phyloP scores from a whole-genome alignment of 2,797 vertebrate genomes.

The Allobates femoralis region DNA sequence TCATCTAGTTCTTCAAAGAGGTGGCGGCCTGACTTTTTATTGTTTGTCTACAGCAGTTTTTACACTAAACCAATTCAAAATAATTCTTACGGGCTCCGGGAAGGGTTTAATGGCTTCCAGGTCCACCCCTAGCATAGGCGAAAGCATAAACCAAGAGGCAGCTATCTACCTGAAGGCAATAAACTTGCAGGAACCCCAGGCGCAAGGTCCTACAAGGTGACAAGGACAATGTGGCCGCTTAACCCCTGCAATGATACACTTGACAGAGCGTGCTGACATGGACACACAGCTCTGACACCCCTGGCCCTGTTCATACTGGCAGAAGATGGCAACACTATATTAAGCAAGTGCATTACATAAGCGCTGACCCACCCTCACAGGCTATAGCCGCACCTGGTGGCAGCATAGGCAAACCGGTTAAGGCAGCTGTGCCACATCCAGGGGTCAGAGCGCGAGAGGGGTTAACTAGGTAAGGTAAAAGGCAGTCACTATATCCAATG shows the following conservation, averaged over 20 bases:
- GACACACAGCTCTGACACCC: background rate
- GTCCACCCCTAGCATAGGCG: background rate
- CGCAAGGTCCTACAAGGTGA: conserved; percentile 52
- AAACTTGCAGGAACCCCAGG: background rate
- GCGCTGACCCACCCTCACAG: background rate
- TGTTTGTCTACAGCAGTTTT: background rate
- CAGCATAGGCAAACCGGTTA: conserved; percentile 44
- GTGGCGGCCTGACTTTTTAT: too few relatives aligned
- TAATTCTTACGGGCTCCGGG: background rate
- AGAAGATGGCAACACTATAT: background rate
- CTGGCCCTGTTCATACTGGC: background rate
- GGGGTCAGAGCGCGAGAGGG: background rate
- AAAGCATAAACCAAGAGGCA: background rate
- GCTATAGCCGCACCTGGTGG: conserved; percentile 11
- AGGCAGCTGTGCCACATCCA: conserved; percentile 46
- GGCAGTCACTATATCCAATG: too few relatives aligned
- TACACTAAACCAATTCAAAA: background rate
- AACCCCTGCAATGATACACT: background rate
- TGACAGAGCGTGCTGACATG: background rate
- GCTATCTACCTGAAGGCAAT: conserved; percentile 16
- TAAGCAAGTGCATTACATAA: conserved; percentile 34
- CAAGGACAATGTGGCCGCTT: background rate
- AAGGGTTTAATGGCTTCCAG: background rate
- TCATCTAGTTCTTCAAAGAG: too few relatives aligned
- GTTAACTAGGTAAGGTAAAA: background rate